A percentile compares a stretch with the other conserved stretches of the same genome.
Evolutionary conservation across 2,888 invertebrate genomes (phyloP).

Genomic region (Vesta saturnalis): DNA sequence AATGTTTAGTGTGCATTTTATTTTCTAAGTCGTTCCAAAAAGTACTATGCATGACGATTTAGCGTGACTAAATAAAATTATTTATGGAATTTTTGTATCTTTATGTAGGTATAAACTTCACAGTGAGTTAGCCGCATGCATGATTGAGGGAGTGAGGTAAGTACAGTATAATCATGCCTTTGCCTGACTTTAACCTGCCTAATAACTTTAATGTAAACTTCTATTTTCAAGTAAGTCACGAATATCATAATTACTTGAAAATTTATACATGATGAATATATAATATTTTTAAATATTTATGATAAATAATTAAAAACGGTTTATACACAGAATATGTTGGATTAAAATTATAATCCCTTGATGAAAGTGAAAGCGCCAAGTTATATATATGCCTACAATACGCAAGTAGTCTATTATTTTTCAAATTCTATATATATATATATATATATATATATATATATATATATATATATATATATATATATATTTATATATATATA

Average conservation of each 20-base stretch:
- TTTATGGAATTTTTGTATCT: slow-evolving; percentile 44
- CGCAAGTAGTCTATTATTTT: no score
- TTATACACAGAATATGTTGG: background rate
- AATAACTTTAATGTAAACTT: slow-evolving; percentile 45
- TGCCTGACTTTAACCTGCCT: slow-evolving; percentile 43
- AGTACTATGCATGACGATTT: slow-evolving; percentile 33
- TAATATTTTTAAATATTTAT: background rate
- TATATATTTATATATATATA: no score
- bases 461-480: no score
- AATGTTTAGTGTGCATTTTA: slow-evolving; percentile 28
- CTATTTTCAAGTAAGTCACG: slow-evolving; percentile 44
- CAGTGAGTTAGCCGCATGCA: slow-evolving; percentile 35
- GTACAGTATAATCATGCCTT: slow-evolving; percentile 46
- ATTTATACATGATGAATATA: slow-evolving; percentile 32
- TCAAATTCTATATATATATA: no score
- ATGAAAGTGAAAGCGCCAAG: no score
- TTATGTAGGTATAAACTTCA: slow-evolving; percentile 40
- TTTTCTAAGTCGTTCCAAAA: slow-evolving; percentile 23
- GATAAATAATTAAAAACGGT: background rate
- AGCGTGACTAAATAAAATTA: slow-evolving; percentile 43
- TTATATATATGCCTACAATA: no score
- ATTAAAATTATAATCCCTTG: no score
- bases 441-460: no score
- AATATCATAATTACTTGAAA: slow-evolving; percentile 43
- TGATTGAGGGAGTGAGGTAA: slow-evolving; percentile 41